Base-by-base conservation (phyloP, 35 echinoderm and acorn worm genomes). In the Holothuria glaberrima region DNA sequence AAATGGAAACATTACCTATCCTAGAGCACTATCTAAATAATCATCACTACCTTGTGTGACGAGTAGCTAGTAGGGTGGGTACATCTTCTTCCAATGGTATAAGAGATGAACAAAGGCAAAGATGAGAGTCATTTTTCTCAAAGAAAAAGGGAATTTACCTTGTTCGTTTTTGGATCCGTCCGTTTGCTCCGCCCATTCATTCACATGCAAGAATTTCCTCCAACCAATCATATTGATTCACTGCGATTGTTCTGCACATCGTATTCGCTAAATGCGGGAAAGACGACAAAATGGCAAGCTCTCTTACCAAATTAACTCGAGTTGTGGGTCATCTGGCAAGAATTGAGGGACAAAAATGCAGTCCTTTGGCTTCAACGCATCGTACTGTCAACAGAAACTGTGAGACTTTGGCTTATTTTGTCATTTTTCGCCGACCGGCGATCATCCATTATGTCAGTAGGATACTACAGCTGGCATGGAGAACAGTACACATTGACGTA, bases 221-320 rank as follows among this genome's bases (percentile, higher is more conserved):
- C 26, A 86, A 21, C 82, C 82, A 86, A 86, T 86, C 82, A 86
- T 27, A 69, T 5, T 69, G 6, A 25, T 29, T 69, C 66, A 20
- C 66, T 9, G 5, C 66, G 14, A 21, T 27, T 24, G 0, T 20
- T 69, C 22, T 29, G 10, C 13, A 14, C 58, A 59, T 28, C 12
- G 46, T 77, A 18, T n/a, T 88, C 88, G 34, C 57, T 30, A 31
- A 61, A 60, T 59, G 41, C 91, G 70, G 75, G 66, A 61, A 38
- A 75, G n/a, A 13, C 19, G 19, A 21, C 48, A 96, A 90, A 92
- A 96, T 96, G 94, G 94, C 94, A 24, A 86, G 91, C 19, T 80
- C 94, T 81, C 52, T 96, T 13, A 82, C 91, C 44, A 96, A 96
- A 89, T 48, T 96, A 54, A 71, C 92, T 44, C 87, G 94, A 68